A percentile compares a stretch with the other conserved stretches of the same genome.
These are phyloP conservation scores for Colletes latitarsis DNA, from an alignment of 1,140 invertebrate species.

Conservation along the genomic window DNA sequence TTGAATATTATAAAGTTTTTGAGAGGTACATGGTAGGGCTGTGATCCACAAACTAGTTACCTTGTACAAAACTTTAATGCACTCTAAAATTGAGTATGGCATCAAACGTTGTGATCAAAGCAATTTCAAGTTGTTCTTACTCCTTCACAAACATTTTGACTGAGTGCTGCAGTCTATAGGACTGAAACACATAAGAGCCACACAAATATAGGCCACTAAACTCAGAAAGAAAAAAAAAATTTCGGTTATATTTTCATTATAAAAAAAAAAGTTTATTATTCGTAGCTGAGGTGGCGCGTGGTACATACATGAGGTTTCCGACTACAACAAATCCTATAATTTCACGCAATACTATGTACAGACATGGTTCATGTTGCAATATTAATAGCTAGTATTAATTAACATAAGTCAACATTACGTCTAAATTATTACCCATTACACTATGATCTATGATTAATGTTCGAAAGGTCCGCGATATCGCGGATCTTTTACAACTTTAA, in stretches of 20 bases:
- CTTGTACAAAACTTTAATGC: too few relatives aligned
- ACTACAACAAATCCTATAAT: constrained; percentile 71
- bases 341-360: constrained; percentile 74
- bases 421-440: constrained; percentile 70
- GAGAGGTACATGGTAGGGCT: too few relatives aligned
- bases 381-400: constrained; percentile 70
- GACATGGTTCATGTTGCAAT: constrained; percentile 67
- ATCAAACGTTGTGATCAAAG: too few relatives aligned
- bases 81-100: too few relatives aligned
- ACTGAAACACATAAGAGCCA: too few relatives aligned
- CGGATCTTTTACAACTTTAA: constrained; percentile 24
- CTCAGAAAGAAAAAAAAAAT: background rate
- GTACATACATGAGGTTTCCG: constrained; percentile 74
- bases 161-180: too few relatives aligned
- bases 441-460: constrained; percentile 64
- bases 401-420: constrained; percentile 62
- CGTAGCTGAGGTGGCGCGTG: constrained; percentile 71
- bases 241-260: constrained; percentile 41
- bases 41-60: too few relatives aligned
- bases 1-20: too few relatives aligned
- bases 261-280: constrained; percentile 66
- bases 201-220: too few relatives aligned
- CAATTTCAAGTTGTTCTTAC: too few relatives aligned
- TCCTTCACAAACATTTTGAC: too few relatives aligned
- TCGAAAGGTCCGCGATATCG: constrained; percentile 16